Conservation (phyloP, 2,797 vertebrate genomes). For the Enteromius thamalakanensis region DNA sequence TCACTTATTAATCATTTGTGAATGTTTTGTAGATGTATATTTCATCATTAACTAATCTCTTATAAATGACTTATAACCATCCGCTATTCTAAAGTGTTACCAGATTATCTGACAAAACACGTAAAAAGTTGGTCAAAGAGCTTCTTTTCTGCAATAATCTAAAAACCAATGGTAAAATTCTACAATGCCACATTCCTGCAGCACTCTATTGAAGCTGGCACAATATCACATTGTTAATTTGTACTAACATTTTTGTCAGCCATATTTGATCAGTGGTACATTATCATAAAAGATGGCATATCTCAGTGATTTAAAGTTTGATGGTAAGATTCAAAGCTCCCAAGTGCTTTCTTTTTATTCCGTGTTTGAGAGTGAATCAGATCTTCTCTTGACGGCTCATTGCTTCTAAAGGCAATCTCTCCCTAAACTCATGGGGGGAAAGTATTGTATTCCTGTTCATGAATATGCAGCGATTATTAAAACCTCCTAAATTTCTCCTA, state of each 20-base stretch:
- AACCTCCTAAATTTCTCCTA: neutral
- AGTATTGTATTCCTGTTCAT: conserved; percentile 6
- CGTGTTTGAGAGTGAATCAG: neutral
- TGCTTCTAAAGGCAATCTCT: conserved; percentile 9
- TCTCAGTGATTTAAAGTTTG: neutral
- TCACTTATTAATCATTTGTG: no score
- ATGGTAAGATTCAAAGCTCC: conserved; percentile 20
- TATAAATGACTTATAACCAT: no score
- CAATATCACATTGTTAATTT: conserved; percentile 13
- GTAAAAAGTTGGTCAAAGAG: neutral
- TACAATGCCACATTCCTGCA: neutral
- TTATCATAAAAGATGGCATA: neutral
- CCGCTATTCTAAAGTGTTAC: no score
- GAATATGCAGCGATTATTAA: conserved; percentile 33
- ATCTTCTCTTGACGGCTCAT: neutral
- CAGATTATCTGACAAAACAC: neutral
- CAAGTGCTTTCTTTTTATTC: neutral
- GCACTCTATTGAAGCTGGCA: neutral
- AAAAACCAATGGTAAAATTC: no score
- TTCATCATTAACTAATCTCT: no score
- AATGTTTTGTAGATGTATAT: no score
- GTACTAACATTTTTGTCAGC: neutral
- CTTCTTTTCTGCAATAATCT: neutral
- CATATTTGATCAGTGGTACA: neutral
- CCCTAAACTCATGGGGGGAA: neutral